Percentiles rank a stretch among this genome's conserved stretches.
These are phyloP conservation scores for Sciurus niger DNA, from an alignment of 2,113 vertebrate genomes.

Conservation along the genomic window DNA sequence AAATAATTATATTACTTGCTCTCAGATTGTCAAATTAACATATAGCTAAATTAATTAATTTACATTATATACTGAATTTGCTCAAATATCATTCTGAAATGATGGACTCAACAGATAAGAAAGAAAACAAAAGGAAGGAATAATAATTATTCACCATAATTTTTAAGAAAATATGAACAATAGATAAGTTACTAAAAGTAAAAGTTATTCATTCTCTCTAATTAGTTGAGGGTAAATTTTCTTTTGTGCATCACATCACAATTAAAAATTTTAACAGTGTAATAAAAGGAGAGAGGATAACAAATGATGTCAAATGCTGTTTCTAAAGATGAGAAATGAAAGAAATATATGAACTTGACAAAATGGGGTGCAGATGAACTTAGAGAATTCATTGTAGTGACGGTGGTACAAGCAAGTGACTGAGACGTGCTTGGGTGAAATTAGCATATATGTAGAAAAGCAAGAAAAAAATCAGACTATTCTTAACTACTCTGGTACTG, in stretches of 20 bases:
- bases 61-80: not conserved
- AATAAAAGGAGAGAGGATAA: not conserved
- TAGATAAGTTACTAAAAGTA: not conserved
- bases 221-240: not conserved
- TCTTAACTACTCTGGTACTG: not conserved
- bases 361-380: not conserved
- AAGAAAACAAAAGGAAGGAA: not conserved
- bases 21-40: not conserved
- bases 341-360: not conserved
- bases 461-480: not conserved
- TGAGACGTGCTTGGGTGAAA: not conserved
- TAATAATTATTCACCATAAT: not conserved
- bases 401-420: too few relatives aligned
- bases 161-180: constrained; percentile 19
- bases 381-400: not conserved
- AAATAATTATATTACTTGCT: not conserved
- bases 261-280: not conserved
- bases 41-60: not conserved
- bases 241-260: not conserved
- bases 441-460: not conserved
- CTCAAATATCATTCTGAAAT: not conserved
- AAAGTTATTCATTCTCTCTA: not conserved
- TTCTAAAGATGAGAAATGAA: not conserved
- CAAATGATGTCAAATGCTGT: not conserved
- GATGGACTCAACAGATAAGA: not conserved